Base-by-base conservation (phyloP, 2,888 invertebrate genomes). In the Hanleya hanleyi region DNA sequence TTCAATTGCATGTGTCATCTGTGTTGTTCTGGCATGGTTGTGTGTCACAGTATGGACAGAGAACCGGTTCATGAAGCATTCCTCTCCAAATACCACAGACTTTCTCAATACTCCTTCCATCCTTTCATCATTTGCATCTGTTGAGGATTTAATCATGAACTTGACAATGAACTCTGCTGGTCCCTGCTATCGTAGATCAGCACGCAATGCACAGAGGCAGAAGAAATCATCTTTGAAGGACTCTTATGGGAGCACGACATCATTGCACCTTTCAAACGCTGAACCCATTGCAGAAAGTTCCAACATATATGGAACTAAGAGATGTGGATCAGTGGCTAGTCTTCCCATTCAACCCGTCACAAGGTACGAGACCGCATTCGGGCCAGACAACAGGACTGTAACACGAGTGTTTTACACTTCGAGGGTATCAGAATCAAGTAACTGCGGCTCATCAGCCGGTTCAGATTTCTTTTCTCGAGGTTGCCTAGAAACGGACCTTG, bases 141-240 rank as follows among this genome's bases (percentile, higher is more conserved):
- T 88, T 29, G 88, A 89, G 77, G 87, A 88, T 67, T 83, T 87
- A n/a, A 73, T 87, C 57, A 47, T 85, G 71, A 81, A 83, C 76
- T 75, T 86, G 76, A 87, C 85, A 35, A 78, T 64, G 35, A 64
- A 64, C 64, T 18, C 22, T 32, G 64, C 64, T 5, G 64, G 64
- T 32, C 64, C 38, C 36, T 35, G 22, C 3, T 64, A 18, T n/a
- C 64, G 36, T 15, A 18, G 38, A 15, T 22, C 38, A 36, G 64
- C 35, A n/a, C 35, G n/a, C 4, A 18, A 12, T 9, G 3, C 3
- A 1, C n/a, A n/a, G n/a, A 37, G n/a, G 35, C 35, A 15, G 3
- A n/a, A 18, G 2, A 18, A 35, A 4, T 35, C 37, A 1, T 35
- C 35, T 7, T 15, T 64, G 38, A 12, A 64, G 4, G 57, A 57